Percentiles rank a stretch among this genome's conserved stretches.
These are phyloP conservation scores for Scaptomyza polygonia DNA, from an alignment of 2,888 invertebrate species.

Conservation along the genomic window DNA sequence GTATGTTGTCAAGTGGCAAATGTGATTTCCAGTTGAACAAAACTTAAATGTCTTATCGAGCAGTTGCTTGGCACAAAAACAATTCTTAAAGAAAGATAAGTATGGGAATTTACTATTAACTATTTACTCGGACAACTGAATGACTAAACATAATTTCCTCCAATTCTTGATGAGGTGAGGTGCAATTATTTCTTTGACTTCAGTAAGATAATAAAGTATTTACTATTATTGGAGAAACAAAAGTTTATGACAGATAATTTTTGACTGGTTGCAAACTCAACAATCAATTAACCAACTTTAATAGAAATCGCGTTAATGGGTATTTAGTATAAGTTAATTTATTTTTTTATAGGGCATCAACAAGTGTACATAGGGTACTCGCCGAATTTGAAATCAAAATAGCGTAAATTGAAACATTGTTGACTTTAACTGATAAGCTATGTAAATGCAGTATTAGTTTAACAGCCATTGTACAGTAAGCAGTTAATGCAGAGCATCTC, in stretches of 20 bases:
- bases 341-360: not conserved
- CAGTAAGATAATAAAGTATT: constrained; percentile 1
- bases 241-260: not conserved
- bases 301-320: no score
- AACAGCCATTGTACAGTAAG: constrained; percentile 17
- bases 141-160: not conserved
- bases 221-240: constrained; percentile 23
- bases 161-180: not conserved
- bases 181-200: not conserved
- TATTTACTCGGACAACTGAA: not conserved
- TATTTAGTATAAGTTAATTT: no score
- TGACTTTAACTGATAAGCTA: constrained; percentile 24
- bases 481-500: not conserved
- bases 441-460: constrained; percentile 24
- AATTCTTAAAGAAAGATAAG: not conserved
- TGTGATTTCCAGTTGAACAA: not conserved
- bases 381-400: not conserved
- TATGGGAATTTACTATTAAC: not conserved
- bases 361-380: not conserved
- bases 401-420: constrained; percentile 9
- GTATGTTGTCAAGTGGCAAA: not conserved
- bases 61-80: not conserved
- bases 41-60: not conserved
- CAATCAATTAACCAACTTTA: not conserved
- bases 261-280: not conserved